Evolutionary conservation across 1,140 invertebrate genomes (phyloP), one percentile per base, ranked within the genome.

Genomic region (Saccostrea echinata): DNA sequence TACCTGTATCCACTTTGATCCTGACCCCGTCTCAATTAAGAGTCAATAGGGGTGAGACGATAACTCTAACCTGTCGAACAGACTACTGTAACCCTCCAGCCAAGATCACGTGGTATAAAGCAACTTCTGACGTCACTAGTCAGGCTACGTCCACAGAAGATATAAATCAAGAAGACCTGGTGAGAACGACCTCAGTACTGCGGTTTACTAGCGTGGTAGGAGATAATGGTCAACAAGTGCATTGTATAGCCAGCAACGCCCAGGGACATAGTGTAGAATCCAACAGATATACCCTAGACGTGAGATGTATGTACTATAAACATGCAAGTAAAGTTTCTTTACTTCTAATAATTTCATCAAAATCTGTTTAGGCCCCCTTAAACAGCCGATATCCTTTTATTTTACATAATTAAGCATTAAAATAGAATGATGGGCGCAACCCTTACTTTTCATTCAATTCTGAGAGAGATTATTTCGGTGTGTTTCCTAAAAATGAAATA

Each of bases 81-180:
- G 27, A 71, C 24, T 24, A 27, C 3, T 71, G 64, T 30, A 24
- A 30, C 64, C 64, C 64, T 6, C 24, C 64, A 13, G 64, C 64
- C 24, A 71, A 71, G 21, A 71, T 71, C 27, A 71, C 64, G 24
- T 71, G 64, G 64, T 71, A 12, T 30, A 71, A 71, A 30, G 64
- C 8, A 30, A 27, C 24, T 30, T 71, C 64, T 24, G 64, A 71
- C 24, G 2, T 71, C 6, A 71, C 27, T 13, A 71, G 27, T 71
- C 64, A 71, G 64, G 27, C 27, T 3, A 71, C 64, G 12, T 27
- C 64, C 24, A 30, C 64, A 1, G 24, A 13, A 71, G 24, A 71
- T 4, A 30, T 1, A 24, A 27, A 30, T 21, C 13, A 24, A 9
- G 27, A 11, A 4, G 0, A 30, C 64, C 64, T 71, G 8, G 27